These are phyloP conservation scores for Pocillopora damicornis DNA, from an alignment of 64 coral and sea anemone genomes.

Conservation along the genomic window DNA sequence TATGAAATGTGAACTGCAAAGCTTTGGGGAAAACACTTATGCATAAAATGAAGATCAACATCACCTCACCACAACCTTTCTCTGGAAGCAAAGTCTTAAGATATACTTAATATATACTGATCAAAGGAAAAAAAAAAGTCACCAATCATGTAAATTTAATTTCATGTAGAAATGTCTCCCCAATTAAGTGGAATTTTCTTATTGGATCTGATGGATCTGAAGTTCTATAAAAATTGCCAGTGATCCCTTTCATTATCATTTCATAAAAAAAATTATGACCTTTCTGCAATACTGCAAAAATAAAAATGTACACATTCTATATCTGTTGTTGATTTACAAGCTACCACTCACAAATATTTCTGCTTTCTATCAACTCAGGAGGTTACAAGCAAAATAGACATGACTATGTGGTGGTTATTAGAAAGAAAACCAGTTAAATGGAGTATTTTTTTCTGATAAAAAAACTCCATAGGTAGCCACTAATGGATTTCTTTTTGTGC, in stretches of 20 bases:
- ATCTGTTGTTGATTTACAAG: not conserved
- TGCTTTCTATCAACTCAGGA: not conserved
- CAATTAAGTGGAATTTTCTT: too few relatives aligned
- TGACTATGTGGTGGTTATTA: not conserved
- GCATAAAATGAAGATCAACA: not conserved
- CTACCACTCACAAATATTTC: not conserved
- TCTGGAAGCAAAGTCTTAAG: too few relatives aligned
- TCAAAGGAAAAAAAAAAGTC: too few relatives aligned
- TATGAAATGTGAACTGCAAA: not conserved
- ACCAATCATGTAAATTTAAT: too few relatives aligned
- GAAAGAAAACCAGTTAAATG: not conserved
- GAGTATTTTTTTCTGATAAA: slow-evolving; percentile 1
- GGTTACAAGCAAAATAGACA: slow-evolving; percentile 7
- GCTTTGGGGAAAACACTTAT: not conserved
- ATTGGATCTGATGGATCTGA: too few relatives aligned
- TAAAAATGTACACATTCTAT: not conserved
- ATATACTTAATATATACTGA: too few relatives aligned
- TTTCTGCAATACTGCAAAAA: not conserved
- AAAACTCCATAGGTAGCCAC: slow-evolving; percentile 8
- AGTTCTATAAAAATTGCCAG: too few relatives aligned
- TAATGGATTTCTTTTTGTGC: not conserved
- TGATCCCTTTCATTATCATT: too few relatives aligned
- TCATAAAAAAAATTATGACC: not conserved
- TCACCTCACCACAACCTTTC: not conserved
- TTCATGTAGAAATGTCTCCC: too few relatives aligned